Base-by-base conservation (phyloP, 30 jellyfish, hydroid and myxozoan species). In the Hydractinia symbiolongicarpus region DNA sequence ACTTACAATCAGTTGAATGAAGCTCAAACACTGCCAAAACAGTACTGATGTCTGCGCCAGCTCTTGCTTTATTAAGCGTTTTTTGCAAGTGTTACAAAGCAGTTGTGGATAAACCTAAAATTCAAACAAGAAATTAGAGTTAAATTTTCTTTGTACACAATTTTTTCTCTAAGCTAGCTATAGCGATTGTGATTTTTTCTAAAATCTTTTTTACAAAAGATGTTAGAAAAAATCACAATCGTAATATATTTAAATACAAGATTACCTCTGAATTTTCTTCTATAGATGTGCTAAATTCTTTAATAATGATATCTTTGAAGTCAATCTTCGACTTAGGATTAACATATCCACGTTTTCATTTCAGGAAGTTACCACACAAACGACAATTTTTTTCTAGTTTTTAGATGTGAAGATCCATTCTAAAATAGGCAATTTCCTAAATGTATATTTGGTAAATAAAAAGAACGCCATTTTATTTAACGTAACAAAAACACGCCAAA, bases 61-160 rank as follows among this genome's bases (percentile, higher is more conserved):
- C 17, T 72, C 6, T 72, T 17, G 20, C 6, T 72, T 72, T 72
- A 49, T 72, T n/a, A n/a, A 72, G 49, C 49, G 40, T 19, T n/a
- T 72, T 54, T 72, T 19, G 81, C 81, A 72, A 21, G 50, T 72
- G 60, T 72, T 72, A 17, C 81, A 72, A 17, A 72, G 55, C 50
- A 54, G n/a, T 8, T 16, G 81, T 72, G 81, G 60, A 72, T 72
- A 17, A 57, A 57, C n/a, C 68, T 57, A n/a, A 57, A n/a, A 10
- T 9, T n/a, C 68, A 57, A 57, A 10, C 68, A 57, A 9, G n/a
- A n/a, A n/a, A n/a, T n/a, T n/a, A n/a, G n/a, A n/a, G n/a, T n/a
- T n/a, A n/a, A n/a, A n/a, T n/a, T n/a, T n/a, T n/a, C n/a, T n/a
- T n/a, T n/a, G n/a, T n/a, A n/a, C n/a, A n/a, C n/a, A n/a, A n/a